phyloP scores from a whole-genome alignment of 2,888 invertebrate genomes.

The Lingula anatina region DNA sequence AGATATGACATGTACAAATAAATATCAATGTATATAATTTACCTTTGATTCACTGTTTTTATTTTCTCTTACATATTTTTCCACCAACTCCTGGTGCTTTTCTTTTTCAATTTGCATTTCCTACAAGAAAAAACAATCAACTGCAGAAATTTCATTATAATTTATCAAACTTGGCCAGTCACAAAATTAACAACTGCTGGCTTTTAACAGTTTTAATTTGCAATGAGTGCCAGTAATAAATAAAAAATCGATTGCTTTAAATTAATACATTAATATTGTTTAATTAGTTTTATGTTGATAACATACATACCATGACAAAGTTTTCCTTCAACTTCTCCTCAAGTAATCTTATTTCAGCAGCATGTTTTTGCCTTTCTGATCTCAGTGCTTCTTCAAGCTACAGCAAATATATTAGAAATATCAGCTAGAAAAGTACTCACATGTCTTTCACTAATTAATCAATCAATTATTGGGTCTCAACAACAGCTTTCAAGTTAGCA shows the following conservation, averaged over 20 bases:
- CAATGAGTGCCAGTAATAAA: too few relatives aligned
- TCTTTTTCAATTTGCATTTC: slow-evolving; percentile 48
- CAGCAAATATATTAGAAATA: slow-evolving; percentile 6
- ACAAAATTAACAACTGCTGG: too few relatives aligned
- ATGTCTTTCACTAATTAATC: not conserved
- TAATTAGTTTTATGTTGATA: too few relatives aligned
- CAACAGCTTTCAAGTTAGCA: too few relatives aligned
- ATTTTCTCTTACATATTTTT: slow-evolving; percentile 32
- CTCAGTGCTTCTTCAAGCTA: slow-evolving; percentile 34
- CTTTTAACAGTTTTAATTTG: too few relatives aligned
- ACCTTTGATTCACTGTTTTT: slow-evolving; percentile 36
- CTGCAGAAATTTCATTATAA: too few relatives aligned
- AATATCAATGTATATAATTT: slow-evolving; percentile 1
- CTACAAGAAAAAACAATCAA: slow-evolving; percentile 16
- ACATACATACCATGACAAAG: slow-evolving; percentile 43
- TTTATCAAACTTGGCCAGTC: too few relatives aligned
- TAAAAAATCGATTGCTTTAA: too few relatives aligned
- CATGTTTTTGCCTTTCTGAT: slow-evolving; percentile 34
- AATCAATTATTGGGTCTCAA: not conserved
- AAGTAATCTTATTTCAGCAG: slow-evolving; percentile 26
- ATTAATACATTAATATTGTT: too few relatives aligned
- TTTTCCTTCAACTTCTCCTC: slow-evolving; percentile 42
- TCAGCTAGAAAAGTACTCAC: not conserved
- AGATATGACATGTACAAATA: too few relatives aligned
- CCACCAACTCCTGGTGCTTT: slow-evolving; percentile 41